Evolutionary conservation across 2,113 vertebrate species (phyloP), one percentile per base, ranked within the genome.

Genomic region (Gadus chalcogrammus): DNA sequence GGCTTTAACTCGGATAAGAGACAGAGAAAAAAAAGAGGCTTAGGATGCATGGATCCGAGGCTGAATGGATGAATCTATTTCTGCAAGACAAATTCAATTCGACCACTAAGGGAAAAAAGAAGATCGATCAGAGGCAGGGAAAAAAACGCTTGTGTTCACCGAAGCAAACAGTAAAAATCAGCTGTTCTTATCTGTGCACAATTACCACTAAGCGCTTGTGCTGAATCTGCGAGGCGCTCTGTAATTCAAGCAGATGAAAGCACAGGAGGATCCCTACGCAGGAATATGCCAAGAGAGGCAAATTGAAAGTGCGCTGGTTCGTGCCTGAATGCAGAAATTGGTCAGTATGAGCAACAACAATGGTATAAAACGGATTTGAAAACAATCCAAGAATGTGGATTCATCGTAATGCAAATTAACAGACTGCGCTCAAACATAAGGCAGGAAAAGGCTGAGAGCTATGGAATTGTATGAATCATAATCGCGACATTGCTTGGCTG

Each of bases 121-220:
- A 0, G 67, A 77, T 80, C 59, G 13, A 72, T 69, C 38, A 16
- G 48, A 62, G 61, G 53, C n/a, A 61, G 63, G 20, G 8, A 48
- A 48, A 81, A 84, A 79, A 79, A 69, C 69, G 70, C 70, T 80
- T 68, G 69, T 64, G n/a, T 69, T 70, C 79, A 83, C 64, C 65
- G 52, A 79, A 84, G 77, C 42, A 52, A 79, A 73, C 68, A 63
- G 73, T 73, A 71, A 63, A 71, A 48, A 53, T 76, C 28, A 64
- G 24, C 69, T 74, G 61, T 76, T 83, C 76, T 79, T 67, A 71
- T 71, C 11, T 55, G 73, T 71, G 77, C 80, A 84, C 42, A 85
- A 79, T 83, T 83, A 83, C 4, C 72, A 73, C 68, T 65, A 75
- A 72, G 42, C 73, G 75, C 73, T 68, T 77, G 74, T 73, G 71